phyloP scores from a whole-genome alignment of 2,888 invertebrate species.

The Brachypterus glaber region DNA sequence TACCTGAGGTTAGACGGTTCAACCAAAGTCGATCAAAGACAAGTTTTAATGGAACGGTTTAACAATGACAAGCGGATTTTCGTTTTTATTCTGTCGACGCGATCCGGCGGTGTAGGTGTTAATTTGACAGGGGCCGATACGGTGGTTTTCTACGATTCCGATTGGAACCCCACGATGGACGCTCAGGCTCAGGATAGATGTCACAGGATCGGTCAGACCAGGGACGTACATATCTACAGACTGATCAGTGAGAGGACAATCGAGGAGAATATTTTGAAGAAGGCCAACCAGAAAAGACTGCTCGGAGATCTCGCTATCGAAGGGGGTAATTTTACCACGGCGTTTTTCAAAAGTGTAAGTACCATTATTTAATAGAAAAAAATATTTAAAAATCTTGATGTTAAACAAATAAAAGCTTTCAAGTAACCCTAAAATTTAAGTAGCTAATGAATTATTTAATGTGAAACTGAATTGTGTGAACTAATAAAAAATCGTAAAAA shows the following conservation, averaged over 20 bases:
- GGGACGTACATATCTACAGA: constrained; percentile 97
- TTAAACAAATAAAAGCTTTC: no score
- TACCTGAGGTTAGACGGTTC: constrained; percentile 95
- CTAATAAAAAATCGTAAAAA: no score
- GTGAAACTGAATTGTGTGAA: no score
- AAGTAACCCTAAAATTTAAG: no score
- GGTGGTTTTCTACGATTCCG: constrained; percentile 98
- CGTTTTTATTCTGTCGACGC: constrained; percentile 94
- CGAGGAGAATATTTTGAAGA: constrained; percentile 98
- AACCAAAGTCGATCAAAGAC: constrained; percentile 89
- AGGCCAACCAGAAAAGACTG: constrained; percentile 94
- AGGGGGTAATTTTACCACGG: constrained; percentile 96
- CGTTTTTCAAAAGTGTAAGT: constrained; percentile 80
- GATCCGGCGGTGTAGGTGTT: constrained; percentile 95
- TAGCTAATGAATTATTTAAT: no score
- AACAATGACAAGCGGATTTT: constrained; percentile 93
- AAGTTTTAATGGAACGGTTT: constrained; percentile 93
- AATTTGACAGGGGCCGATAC: constrained; percentile 99
- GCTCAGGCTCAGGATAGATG: constrained; percentile 94
- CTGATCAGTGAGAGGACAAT: constrained; percentile 94
- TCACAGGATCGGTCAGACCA: constrained; percentile 97
- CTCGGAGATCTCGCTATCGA: constrained; percentile 97
- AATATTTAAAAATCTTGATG: not conserved
- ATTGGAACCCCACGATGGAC: constrained; percentile 99
- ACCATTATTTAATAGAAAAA: constrained; percentile 6